Evolutionary conservation across 1,140 invertebrate species (phyloP), one percentile per base, ranked within the genome.

Genomic region (Globodera rostochiensis): DNA sequence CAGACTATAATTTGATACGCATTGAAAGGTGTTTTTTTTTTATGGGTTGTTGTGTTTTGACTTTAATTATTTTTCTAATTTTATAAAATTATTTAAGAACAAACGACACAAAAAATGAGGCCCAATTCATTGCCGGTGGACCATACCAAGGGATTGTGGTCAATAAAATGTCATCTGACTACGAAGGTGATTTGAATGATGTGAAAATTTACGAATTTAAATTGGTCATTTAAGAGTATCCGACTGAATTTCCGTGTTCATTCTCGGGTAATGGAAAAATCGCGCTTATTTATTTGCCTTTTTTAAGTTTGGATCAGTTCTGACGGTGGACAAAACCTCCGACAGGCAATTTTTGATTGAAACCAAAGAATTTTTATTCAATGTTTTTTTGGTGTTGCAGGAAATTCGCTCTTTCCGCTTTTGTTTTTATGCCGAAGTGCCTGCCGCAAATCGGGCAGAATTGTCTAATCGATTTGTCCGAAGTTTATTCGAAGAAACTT

Each of bases 391-490:
- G 0, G 6, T 50, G 25, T 84, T 79, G 36, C 45, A 83, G 82
- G 82, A 83, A 49, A 84, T 83, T 49, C 82, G 82, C 36, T 84
- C 82, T 8, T 84, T 83, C 60, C 80, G 73, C 25, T 83, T 83
- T 57, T 75, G 47, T 47, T 83, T 83, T 60, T 83, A 74, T 67
- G 36, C 64, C 53, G 46, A 69, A 21, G 73, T 83, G 15, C 66
- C 67, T 9, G n/a, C 70, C 7, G 47, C 73, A 0, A 45, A 73
- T 45, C 82, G 74, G 13, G 66, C 80, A 5, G 80, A 47, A 60
- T 60, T 73, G 15, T 76, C 82, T 0, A 79, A 83, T 8, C 47
- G 71, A 67, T 83, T 83, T 36, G 75, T 83, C 50, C 84, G 83
- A 45, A 75, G 76, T 21, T 50, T 83, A n/a, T 80, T 83, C 57